phyloP scores from a whole-genome alignment of 2,888 invertebrate genomes.

The Notocelia uddmanniana region DNA sequence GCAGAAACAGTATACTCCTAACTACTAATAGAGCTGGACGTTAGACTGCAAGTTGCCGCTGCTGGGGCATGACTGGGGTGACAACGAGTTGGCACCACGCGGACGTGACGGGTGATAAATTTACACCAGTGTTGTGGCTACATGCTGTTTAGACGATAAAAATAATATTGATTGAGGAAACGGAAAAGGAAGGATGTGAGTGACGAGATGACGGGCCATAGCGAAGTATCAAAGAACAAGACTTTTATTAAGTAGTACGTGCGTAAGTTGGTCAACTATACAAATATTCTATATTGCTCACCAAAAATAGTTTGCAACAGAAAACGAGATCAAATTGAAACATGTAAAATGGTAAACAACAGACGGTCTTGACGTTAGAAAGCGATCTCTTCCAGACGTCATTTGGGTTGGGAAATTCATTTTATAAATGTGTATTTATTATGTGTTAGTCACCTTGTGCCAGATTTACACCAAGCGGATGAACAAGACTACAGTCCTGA shows the following conservation, averaged over 20 bases:
- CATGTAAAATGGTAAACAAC: too few species aligned
- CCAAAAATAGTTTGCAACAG: too few species aligned
- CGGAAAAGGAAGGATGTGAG: not conserved
- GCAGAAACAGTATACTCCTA: too few species aligned
- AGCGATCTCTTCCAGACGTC: too few species aligned
- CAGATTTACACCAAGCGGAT: not conserved
- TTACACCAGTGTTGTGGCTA: conserved; percentile 15
- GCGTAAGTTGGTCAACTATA: too few species aligned
- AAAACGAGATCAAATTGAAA: too few species aligned
- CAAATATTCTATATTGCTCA: too few species aligned
- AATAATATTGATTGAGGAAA: not conserved
- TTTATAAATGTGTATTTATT: too few species aligned
- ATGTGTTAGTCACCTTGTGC: not conserved
- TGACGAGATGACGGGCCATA: not conserved
- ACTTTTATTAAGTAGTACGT: too few species aligned
- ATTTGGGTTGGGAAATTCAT: too few species aligned
- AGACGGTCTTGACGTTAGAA: too few species aligned
- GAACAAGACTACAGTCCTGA: not conserved
- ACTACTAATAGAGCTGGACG: conserved; percentile 63
- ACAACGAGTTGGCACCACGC: conserved; percentile 44
- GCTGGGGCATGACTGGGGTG: conserved; percentile 43
- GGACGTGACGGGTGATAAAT: conserved; percentile 31
- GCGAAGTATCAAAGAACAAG: not conserved
- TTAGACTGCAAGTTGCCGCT: conserved; percentile 58
- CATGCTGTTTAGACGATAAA: not conserved